Base-by-base conservation (phyloP, 2,113 vertebrate genomes). In the Tachycineta bicolor region DNA sequence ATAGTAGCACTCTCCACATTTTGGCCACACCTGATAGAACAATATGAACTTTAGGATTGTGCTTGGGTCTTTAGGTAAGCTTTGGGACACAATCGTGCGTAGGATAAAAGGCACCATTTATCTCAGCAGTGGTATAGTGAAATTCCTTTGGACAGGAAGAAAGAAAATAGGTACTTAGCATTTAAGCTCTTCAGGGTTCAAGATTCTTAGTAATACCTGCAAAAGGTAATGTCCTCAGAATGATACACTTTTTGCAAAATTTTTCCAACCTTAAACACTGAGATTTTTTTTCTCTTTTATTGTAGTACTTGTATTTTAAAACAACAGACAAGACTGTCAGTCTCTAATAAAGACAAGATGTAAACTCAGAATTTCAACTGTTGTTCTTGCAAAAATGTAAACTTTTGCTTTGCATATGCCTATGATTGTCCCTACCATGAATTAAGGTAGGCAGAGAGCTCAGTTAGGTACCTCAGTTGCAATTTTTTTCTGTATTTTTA, bases 41-140 rank as follows among this genome's bases (percentile, higher is more conserved):
- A 50, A 6, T 34, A 49, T 33, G 55, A 73, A 9, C 29, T 77
- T 34, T 17, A 14, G 34, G 6, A 24, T 21, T 82, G 76, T 52
- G 3, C 18, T 29, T 70, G 47, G 41, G 13, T 13, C 13, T 67
- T 83, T n/a, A 14, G 7, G 12, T 29, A 19, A 43, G 19, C 18
- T 84, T 58, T 87, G 37, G 14, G 17, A 87, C 7, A 12, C 34
- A 33, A 16, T 7, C 0, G 0, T 74, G 50, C 37, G n/a, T 25
- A 10, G 19, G 19, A 3, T 52, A 44, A 63, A 56, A 83, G 16
- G 5, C 5, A 1, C 12, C 81, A 3, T 31, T 46, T 75, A 1
- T 59, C 19, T 39, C 31, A 71, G 62, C 26, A 55, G 14, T 19
- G 18, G 21, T 28, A 26, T 37, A 49, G 13, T 41, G 33, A 58